Evolutionary conservation across 1,140 invertebrate genomes (phyloP).

Genomic region (Steinernema khuongi): DNA sequence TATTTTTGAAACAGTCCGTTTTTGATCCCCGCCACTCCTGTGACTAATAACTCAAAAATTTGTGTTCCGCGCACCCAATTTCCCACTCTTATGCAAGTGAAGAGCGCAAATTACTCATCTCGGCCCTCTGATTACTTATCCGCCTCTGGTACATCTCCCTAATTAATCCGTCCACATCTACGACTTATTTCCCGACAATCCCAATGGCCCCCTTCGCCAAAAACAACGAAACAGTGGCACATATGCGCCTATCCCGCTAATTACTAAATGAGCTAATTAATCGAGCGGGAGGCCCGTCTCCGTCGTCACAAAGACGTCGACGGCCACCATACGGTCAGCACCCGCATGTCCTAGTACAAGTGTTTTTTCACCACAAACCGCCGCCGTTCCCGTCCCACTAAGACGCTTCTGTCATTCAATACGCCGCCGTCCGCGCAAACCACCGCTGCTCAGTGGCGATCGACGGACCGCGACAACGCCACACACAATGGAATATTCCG

Average conservation of each 20-base stretch:
- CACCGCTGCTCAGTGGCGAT: no score
- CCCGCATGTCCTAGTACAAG: not conserved
- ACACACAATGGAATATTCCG: not conserved
- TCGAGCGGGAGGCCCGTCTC: not conserved
- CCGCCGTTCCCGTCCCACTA: not conserved
- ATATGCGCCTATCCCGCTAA: conserved; percentile 8
- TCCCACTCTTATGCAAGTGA: not conserved
- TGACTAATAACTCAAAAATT: not conserved
- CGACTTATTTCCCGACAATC: not conserved
- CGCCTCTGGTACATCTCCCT: not conserved
- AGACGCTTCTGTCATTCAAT: conserved; percentile 14
- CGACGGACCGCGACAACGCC: no score
- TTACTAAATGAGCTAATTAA: conserved; percentile 13
- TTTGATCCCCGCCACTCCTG: not conserved
- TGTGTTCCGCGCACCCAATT: not conserved
- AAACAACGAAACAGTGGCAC: not conserved
- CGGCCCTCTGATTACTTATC: conserved; percentile 9
- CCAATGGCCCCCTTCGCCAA: not conserved
- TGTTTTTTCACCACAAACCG: not conserved
- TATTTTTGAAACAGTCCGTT: no score
- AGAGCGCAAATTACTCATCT: conserved; percentile 3
- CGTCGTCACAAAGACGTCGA: not conserved
- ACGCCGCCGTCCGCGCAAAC: not conserved
- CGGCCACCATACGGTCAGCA: not conserved
- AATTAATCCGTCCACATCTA: conserved; percentile 7